A percentile compares a stretch with the other conserved stretches of the same genome.
These are phyloP conservation scores for Sarcophaga rosellei DNA, from an alignment of 2,888 invertebrate genomes.

Conservation along the genomic window DNA sequence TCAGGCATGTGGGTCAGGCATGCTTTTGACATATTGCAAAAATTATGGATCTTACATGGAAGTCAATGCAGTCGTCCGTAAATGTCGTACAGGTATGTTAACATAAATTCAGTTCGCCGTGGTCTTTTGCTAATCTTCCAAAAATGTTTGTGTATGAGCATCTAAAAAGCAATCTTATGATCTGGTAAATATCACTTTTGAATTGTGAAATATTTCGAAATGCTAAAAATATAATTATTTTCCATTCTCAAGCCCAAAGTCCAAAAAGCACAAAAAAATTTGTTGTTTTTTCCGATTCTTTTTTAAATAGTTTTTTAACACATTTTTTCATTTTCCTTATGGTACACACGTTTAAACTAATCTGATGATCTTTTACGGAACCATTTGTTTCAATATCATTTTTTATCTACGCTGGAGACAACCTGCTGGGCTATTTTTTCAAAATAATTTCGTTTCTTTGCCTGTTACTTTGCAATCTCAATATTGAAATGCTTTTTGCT, in stretches of 20 bases:
- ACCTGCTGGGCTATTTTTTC: conserved; percentile 75
- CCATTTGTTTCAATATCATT: conserved; percentile 17
- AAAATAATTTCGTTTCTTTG: conserved; percentile 46
- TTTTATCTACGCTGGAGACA: conserved; percentile 71
- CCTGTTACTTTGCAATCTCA: conserved; percentile 45
- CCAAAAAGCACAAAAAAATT: too few relatives aligned
- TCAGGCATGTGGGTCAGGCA: too few relatives aligned
- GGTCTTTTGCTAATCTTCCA: neutral
- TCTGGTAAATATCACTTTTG: conserved; percentile 18
- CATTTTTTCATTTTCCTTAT: neutral
- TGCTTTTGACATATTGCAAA: too few relatives aligned
- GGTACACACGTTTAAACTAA: neutral
- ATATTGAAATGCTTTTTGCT: conserved; percentile 20
- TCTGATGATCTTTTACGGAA: neutral
- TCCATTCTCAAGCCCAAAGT: neutral
- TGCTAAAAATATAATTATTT: conserved; percentile 29
- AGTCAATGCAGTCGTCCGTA: too few relatives aligned
- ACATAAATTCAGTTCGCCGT: neutral
- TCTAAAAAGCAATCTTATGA: neutral
- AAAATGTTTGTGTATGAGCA: neutral
- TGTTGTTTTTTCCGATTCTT: too few relatives aligned
- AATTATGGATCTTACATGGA: too few relatives aligned
- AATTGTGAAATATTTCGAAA: conserved; percentile 29
- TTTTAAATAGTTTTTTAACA: too few relatives aligned
- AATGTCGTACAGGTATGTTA: too few relatives aligned